phyloP scores from a whole-genome alignment of 2,888 invertebrate genomes.

The Trichogramma dendrolimi region DNA sequence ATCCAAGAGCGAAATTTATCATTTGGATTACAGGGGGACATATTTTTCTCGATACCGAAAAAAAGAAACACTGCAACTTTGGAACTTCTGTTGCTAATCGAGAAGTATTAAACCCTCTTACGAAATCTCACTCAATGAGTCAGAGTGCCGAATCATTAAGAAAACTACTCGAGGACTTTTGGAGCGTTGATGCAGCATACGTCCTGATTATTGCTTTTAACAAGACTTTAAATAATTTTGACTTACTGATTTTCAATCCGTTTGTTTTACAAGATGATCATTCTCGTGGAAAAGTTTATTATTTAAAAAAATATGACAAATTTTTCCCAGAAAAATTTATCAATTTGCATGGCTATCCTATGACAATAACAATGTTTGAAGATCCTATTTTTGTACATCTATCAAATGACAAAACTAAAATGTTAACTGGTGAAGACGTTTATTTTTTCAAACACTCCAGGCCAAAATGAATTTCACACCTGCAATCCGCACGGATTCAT shows the following conservation, averaged over 20 bases:
- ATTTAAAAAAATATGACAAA: neutral
- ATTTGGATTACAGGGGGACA: slow-evolving; percentile 5
- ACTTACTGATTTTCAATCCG: slow-evolving; percentile 8
- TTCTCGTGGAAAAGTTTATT: neutral
- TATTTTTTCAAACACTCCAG: slow-evolving; percentile 3
- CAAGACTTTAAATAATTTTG: neutral
- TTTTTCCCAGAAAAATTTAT: slow-evolving; percentile 27
- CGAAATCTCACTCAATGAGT: neutral
- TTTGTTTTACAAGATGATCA: neutral
- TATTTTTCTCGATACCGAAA: neutral
- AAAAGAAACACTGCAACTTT: neutral
- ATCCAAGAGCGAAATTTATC: neutral
- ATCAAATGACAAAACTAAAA: slow-evolving; percentile 7
- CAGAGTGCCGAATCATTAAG: neutral
- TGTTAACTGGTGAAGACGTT: slow-evolving; percentile 6
- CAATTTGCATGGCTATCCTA: slow-evolving; percentile 28
- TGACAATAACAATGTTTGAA: slow-evolving; percentile 28
- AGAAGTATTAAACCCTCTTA: neutral
- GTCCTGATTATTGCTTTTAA: slow-evolving; percentile 9
- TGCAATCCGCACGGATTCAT: neutral
- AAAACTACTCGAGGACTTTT: slow-evolving; percentile 5
- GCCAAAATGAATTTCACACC: slow-evolving; percentile 12
- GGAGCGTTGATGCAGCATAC: neutral
- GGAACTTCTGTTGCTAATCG: neutral
- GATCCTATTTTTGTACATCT: slow-evolving; percentile 13